Base-by-base conservation (phyloP, 2,888 invertebrate species). In the Drosophila mulleri region DNA sequence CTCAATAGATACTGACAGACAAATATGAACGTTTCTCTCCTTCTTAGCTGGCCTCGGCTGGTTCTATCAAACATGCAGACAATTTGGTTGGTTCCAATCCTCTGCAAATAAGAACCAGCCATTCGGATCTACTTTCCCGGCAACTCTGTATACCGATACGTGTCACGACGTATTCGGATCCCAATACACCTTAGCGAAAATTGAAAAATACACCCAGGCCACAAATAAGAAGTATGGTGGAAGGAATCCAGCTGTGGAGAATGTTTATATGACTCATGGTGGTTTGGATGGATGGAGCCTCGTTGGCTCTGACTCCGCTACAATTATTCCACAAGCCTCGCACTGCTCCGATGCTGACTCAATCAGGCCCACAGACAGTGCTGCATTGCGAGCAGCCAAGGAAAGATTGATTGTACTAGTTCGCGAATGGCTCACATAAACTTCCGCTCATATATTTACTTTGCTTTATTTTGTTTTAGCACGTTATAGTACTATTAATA, bases 61-160 rank as follows among this genome's bases (percentile, higher is more conserved):
- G 97, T 94, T 94, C 0, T 97, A 96, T 91, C 97, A 97, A 93
- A 96, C 96, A 0, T 98, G 97, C 92, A 95, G 95, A 45, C 96
- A 97, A 93, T 97, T 95, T 92, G 97, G 97, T 57, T 97, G 95
- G 94, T 97, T 94, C 92, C 97, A 97, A 93, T 95, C 96, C 2
- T 95, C 96, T 1, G 94, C 93, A 74, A 94, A 94, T 48, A 59
- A 85, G 0, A 85, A 92, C 0, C 95, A 95, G 68, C 95, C 96
- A 0, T 94, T 94, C 3, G 91, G 91, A 6, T 71, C 74, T 3
- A 62, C 53, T 16, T 91, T 90, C 52, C 91, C 91, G 1, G 88
- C 83, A 2, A 76, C 83, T 5, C 69, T 88, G 0, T 91, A 86
- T 50, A 75, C 78, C 3, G 70, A 80, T 20, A 47, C 60, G 4